Evolutionary conservation across 2,797 vertebrate genomes (phyloP).

Genomic region (Crocodylus rhombifer): DNA sequence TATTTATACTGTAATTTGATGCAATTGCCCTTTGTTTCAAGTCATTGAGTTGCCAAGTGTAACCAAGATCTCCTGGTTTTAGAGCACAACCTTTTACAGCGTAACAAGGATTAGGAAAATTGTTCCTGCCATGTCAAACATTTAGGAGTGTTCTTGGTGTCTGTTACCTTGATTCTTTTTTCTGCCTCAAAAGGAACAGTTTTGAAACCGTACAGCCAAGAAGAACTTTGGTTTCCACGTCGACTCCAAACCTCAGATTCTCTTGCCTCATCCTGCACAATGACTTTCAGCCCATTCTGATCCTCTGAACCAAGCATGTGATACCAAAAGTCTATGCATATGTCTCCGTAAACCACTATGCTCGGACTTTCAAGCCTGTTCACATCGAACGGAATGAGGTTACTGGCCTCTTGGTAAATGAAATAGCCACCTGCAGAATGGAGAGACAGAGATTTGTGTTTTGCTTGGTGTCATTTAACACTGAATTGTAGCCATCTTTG

Average conservation of each 20-base stretch:
- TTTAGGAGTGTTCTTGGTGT: background rate
- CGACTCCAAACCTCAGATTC: constrained; percentile 80
- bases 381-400: constrained; percentile 63
- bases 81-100: background rate
- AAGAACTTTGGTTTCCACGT: constrained; percentile 60
- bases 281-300: constrained; percentile 79
- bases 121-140: background rate
- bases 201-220: constrained; percentile 83
- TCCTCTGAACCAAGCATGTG: constrained; percentile 77
- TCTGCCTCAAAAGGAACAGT: constrained; percentile 67
- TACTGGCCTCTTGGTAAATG: constrained; percentile 76
- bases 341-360: constrained; percentile 71
- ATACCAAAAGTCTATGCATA: constrained; percentile 91
- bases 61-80: constrained; percentile 3
- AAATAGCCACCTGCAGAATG: constrained; percentile 73
- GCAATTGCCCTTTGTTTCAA: background rate
- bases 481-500: background rate
- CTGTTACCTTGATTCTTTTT: constrained; percentile 83
- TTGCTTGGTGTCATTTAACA: background rate
- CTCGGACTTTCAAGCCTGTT: constrained; percentile 80
- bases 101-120: background rate
- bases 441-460: background rate
- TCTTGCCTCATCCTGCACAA: constrained; percentile 68
- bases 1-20: background rate
- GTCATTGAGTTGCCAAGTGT: background rate